Conservation (phyloP, 1,140 invertebrate genomes). For the Himalopsyche phryganea region DNA sequence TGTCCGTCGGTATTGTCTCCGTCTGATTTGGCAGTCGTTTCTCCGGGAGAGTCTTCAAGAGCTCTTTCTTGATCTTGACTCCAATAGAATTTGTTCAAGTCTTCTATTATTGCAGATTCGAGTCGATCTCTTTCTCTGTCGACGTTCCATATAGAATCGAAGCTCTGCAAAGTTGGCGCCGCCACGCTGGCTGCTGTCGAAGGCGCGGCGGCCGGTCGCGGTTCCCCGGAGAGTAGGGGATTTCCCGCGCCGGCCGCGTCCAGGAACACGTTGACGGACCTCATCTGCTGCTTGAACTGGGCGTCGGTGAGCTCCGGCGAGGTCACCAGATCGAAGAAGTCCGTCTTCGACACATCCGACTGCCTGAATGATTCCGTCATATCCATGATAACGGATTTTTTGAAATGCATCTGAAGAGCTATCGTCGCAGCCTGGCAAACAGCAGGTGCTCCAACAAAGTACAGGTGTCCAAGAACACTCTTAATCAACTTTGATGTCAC, state of each 20-base stretch:
- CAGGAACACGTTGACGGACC: conserved; percentile 59
- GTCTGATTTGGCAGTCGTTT: conserved; percentile 49
- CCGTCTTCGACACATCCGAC: conserved; percentile 68
- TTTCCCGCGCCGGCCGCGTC: conserved; percentile 52
- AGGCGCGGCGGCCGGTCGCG: conserved; percentile 46
- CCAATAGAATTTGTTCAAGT: conserved; percentile 79
- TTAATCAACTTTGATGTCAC: no score
- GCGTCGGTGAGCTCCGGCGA: conserved; percentile 64
- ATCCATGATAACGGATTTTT: conserved; percentile 57
- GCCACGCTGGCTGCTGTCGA: conserved; percentile 40
- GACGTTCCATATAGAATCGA: conserved; percentile 67
- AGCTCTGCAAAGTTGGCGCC: conserved; percentile 50
- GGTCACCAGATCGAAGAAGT: conserved; percentile 85
- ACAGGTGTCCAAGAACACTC: no score
- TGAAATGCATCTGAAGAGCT: conserved; percentile 32
- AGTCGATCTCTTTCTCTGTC: conserved; percentile 66
- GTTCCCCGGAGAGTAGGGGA: conserved; percentile 52
- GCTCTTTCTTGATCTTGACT: conserved; percentile 58
- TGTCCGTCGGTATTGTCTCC: conserved; percentile 56
- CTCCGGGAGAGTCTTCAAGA: conserved; percentile 47
- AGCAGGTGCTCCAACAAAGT: no score
- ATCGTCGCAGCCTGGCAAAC: no score
- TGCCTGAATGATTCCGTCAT: conserved; percentile 73
- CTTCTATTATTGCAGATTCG: conserved; percentile 71
- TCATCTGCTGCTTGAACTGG: conserved; percentile 61